Base-by-base conservation (phyloP, 2,888 invertebrate species). In the Orthosia incerta region DNA sequence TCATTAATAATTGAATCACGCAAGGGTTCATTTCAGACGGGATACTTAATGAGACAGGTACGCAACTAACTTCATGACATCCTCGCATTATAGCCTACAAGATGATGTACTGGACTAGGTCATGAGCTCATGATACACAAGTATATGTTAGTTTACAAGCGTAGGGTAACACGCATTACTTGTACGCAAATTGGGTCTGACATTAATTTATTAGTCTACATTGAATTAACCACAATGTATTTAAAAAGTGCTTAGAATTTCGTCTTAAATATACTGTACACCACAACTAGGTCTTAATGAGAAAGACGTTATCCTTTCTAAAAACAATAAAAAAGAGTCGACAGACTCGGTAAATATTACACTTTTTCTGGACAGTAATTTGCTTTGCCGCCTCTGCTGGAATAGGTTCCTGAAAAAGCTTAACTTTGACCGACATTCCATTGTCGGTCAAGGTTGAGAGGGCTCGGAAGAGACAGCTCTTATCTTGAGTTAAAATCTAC, bases 1-100 rank as follows among this genome's bases (percentile, higher is more conserved):
- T 84, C 84, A 85, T 91, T 89, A 88, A 89, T 91, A 90, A 90
- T 90, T 89, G 86, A 90, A 89, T 86, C 86, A 87, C 84, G 86
- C 88, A 84, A 87, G 88, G 89, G 90, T 88, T 90, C 83, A 88
- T 88, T 87, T 84, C 86, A 86, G 81, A 71, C 60, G 74, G 76
- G 86, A 79, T 84, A 82, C 81, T 80, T 89, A 88, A 89, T 88
- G 88, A 89, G 86, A 87, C 86, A 84, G 88, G 84, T 83, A 75
- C 72, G 76, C 67, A 84, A 86, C 86, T 83, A 89, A 89, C 87
- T 90, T 89, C 83, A 88, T 82, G 83, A 84, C 83, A 83, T 79
- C 72, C 73, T 80, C 74, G 69, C 74, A 57, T 76, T 83, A 83
- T 85, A 74, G 74, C 79, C 84, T 79, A 82, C 81, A 81, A 79